phyloP scores from a whole-genome alignment of 37 sponge, comb jelly and placozoan species.

The Beroe ovata region DNA sequence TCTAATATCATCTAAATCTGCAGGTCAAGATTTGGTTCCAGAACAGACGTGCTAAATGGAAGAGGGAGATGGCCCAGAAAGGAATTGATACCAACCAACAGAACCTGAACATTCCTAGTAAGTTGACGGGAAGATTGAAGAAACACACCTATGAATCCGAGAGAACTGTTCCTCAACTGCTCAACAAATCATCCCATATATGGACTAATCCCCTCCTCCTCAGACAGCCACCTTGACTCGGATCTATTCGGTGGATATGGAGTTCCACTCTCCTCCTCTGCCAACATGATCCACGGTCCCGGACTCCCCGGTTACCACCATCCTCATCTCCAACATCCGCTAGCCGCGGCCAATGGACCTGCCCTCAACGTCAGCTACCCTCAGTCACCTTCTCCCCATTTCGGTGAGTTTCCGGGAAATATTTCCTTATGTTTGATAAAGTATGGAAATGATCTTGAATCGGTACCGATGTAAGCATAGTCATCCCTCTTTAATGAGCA shows the following conservation, averaged over 20 bases:
- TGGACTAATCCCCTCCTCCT: background rate
- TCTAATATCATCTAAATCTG: too few relatives aligned
- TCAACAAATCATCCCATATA: too few relatives aligned
- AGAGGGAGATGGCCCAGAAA: slow-evolving; percentile 66
- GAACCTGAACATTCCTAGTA: slow-evolving; percentile 46
- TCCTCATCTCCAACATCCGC: slow-evolving; percentile 63
- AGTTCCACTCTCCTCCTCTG: slow-evolving; percentile 6
- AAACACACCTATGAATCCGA: too few relatives aligned
- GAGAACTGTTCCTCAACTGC: too few relatives aligned
- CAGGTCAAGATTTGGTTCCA: slow-evolving; percentile 67
- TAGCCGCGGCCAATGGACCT: background rate
- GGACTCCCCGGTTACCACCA: slow-evolving; percentile 55
- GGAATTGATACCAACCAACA: slow-evolving; percentile 65
- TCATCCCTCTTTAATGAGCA: too few relatives aligned
- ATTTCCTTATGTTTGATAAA: too few relatives aligned
- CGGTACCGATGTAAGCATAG: too few relatives aligned
- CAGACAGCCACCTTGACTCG: slow-evolving; percentile 54
- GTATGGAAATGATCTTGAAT: too few relatives aligned
- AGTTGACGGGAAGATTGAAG: background rate
- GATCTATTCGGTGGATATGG: slow-evolving; percentile 62
- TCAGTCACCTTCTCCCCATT: slow-evolving; percentile 12
- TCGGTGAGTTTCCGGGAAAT: slow-evolving; percentile 5
- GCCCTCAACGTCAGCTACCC: slow-evolving; percentile 35
- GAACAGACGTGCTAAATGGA: slow-evolving; percentile 57
- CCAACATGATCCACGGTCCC: slow-evolving; percentile 59